Evolutionary conservation across 2,888 invertebrate genomes (phyloP).

Genomic region (Rhagium mordax): DNA sequence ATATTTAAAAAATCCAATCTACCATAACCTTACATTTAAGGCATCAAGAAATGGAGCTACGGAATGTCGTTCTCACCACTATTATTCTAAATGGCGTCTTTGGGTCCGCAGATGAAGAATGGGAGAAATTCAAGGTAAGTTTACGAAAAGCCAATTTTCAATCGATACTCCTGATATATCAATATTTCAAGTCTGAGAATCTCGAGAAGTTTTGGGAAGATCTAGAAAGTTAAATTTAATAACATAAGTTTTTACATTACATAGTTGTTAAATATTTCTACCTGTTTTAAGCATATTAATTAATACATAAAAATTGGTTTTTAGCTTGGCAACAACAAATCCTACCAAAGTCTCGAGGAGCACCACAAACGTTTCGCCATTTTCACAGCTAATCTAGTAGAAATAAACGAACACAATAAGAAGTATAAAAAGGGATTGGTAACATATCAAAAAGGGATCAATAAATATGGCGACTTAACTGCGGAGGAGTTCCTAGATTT

Average conservation of each 20-base stretch:
- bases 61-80: not conserved
- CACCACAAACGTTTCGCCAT: conserved; percentile 20
- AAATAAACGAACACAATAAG: conserved; percentile 40
- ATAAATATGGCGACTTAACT: conserved; percentile 39
- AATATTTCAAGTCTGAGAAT: too few relatives aligned
- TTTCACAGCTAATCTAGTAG: conserved; percentile 36
- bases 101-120: conserved; percentile 10
- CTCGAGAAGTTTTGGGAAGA: too few relatives aligned
- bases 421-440: conserved; percentile 26
- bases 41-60: not conserved
- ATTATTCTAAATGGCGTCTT: not conserved
- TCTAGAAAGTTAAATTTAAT: too few relatives aligned
- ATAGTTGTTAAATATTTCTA: too few relatives aligned
- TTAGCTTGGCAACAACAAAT: conserved; percentile 34
- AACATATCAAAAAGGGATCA: conserved; percentile 37
- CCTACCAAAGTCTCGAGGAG: conserved; percentile 28
- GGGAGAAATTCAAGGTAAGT: conserved; percentile 59
- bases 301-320: too few relatives aligned
- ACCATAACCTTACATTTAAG: not conserved
- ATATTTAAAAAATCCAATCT: too few relatives aligned
- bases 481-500: conserved; percentile 33
- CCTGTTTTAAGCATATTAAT: too few relatives aligned
- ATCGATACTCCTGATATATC: too few relatives aligned
- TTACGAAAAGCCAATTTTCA: not conserved
- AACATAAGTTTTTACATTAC: too few relatives aligned